phyloP scores from a whole-genome alignment of 64 coral and sea anemone genomes.

The Actinia tenebrosa region DNA sequence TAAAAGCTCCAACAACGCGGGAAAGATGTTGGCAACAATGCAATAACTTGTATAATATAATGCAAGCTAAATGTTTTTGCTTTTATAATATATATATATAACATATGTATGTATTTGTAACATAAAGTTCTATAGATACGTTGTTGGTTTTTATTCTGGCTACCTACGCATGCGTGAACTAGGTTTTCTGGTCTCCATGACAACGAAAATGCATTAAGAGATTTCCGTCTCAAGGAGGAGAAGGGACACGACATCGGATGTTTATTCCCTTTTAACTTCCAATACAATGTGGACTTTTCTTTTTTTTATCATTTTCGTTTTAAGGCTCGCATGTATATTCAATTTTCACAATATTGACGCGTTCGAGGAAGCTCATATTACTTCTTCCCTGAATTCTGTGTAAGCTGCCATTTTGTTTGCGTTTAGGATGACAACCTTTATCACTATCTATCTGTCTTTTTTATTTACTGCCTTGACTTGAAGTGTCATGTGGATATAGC shows the following conservation, averaged over 20 bases:
- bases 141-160: background rate
- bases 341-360: no score
- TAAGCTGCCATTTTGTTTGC: background rate
- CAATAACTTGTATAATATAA: background rate
- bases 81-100: no score
- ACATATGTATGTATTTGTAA: background rate
- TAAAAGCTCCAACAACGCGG: background rate
- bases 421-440: background rate
- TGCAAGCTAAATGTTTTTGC: no score
- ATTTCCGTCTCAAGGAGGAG: background rate
- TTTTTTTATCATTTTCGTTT: background rate
- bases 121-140: no score
- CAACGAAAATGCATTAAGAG: background rate
- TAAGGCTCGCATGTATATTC: no score
- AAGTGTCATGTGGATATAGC: background rate
- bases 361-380: no score
- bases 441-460: background rate
- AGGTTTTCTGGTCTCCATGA: background rate
- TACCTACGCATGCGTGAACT: background rate
- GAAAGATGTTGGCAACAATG: background rate
- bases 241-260: background rate
- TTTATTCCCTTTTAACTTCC: no score
- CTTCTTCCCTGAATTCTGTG: background rate
- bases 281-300: no score
- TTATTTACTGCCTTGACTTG: background rate